Evolutionary conservation across 2,797 vertebrate genomes (phyloP).

Genomic region (Thunnus albacares): DNA sequence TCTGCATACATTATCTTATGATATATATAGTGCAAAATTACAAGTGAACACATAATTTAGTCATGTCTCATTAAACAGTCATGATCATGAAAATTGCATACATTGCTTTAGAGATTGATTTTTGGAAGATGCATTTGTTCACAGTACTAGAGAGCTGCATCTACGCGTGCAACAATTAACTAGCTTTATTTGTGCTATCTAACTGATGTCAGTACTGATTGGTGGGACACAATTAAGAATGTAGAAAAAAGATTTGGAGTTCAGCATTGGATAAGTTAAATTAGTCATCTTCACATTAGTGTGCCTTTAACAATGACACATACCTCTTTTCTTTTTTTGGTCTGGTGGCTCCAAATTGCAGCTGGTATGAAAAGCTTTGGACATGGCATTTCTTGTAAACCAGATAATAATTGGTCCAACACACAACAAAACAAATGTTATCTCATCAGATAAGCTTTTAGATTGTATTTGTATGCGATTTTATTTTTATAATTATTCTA

Average conservation of each 20-base stretch:
- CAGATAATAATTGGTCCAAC: neutral
- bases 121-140: conserved; percentile 17
- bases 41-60: conserved; percentile 7
- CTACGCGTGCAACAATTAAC: conserved; percentile 13
- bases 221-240: neutral
- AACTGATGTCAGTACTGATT: conserved; percentile 1
- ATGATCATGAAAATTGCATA: conserved; percentile 24
- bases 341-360: conserved; percentile 6
- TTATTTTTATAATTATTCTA: neutral
- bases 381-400: neutral
- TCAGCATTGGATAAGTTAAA: no score
- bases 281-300: neutral
- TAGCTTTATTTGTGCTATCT: conserved; percentile 5
- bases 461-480: neutral
- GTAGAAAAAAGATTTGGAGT: neutral
- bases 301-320: neutral
- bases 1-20: neutral
- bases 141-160: neutral
- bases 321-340: neutral
- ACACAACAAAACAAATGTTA: neutral
- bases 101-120: conserved; percentile 30
- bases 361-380: neutral
- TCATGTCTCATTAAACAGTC: conserved; percentile 42
- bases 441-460: neutral
- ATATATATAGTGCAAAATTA: conserved; percentile 1